A percentile compares a stretch with the other conserved stretches of the same genome.
These are phyloP conservation scores for Elephas maximus DNA, from an alignment of 2,113 vertebrate species.

Conservation along the genomic window DNA sequence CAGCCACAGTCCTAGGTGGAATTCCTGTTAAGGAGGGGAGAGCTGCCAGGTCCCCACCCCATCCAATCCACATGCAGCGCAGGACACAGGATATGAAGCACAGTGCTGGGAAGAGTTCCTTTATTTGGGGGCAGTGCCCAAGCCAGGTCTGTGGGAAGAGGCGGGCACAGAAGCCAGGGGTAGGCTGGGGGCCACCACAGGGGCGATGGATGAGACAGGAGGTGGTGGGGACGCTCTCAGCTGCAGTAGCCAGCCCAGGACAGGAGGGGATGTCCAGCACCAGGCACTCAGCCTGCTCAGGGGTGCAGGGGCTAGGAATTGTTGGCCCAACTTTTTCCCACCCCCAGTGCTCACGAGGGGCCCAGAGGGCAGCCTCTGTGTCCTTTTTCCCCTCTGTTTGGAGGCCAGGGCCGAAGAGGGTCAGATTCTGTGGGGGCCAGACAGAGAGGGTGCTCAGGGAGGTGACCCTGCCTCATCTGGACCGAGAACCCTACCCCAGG, in stretches of 20 bases:
- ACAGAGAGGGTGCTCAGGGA: slow-evolving; percentile 57
- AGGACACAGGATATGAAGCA: slow-evolving; percentile 26
- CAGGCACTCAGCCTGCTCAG: background rate
- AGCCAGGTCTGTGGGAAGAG: background rate
- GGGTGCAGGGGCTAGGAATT: background rate
- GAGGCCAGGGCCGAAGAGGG: slow-evolving; percentile 14
- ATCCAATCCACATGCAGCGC: background rate
- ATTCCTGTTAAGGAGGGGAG: background rate
- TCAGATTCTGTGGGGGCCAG: slow-evolving; percentile 74
- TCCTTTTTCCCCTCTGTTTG: slow-evolving; percentile 55
- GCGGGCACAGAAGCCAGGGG: background rate
- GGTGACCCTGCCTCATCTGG: background rate
- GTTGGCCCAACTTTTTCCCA: slow-evolving; percentile 20
- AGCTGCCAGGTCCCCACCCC: background rate
- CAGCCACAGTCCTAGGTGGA: background rate
- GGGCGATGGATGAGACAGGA: background rate
- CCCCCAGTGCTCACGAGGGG: background rate
- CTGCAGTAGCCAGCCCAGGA: slow-evolving; percentile 25
- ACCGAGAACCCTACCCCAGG: background rate
- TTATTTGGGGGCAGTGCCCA: slow-evolving; percentile 72
- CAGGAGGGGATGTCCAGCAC: background rate
- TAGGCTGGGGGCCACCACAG: background rate
- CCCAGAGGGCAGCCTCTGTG: slow-evolving; percentile 25
- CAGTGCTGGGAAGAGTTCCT: slow-evolving; percentile 47
- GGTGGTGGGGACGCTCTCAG: background rate